Conservation (phyloP, 2,113 vertebrate species). For the Pedetes capensis region DNA sequence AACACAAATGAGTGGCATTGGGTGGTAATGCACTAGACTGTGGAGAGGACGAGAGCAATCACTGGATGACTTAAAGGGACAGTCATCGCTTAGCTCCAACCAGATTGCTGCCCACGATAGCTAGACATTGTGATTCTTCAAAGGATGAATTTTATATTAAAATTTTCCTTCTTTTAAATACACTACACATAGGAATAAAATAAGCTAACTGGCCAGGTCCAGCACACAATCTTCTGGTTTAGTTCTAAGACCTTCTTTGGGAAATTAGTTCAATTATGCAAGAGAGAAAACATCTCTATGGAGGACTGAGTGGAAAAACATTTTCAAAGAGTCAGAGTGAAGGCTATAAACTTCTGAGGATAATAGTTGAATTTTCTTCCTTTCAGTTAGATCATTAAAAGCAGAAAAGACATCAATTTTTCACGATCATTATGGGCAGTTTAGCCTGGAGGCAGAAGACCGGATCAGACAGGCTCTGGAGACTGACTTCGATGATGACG, state of each 20-base stretch:
- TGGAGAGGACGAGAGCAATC: too few relatives aligned
- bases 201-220: neutral
- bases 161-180: neutral
- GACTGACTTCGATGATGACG: constrained; percentile 11
- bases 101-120: neutral
- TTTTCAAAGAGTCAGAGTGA: constrained; percentile 42
- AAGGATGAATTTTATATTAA: neutral
- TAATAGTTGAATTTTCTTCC: constrained; percentile 8
- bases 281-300: neutral
- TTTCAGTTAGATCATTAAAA: constrained; percentile 63
- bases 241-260: neutral
- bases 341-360: constrained; percentile 13
- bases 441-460: constrained; percentile 44
- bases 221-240: neutral
- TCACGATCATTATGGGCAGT: constrained; percentile 9
- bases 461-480: neutral
- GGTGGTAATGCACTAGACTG: neutral
- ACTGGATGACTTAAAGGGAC: neutral
- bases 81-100: neutral
- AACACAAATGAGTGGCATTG: neutral
- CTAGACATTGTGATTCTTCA: neutral
- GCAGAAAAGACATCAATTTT: constrained; percentile 45
- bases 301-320: neutral
- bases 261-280: constrained; percentile 14
- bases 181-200: neutral